These are phyloP conservation scores for Ligdia adustata DNA, from an alignment of 2,888 invertebrate species.

Conservation along the genomic window DNA sequence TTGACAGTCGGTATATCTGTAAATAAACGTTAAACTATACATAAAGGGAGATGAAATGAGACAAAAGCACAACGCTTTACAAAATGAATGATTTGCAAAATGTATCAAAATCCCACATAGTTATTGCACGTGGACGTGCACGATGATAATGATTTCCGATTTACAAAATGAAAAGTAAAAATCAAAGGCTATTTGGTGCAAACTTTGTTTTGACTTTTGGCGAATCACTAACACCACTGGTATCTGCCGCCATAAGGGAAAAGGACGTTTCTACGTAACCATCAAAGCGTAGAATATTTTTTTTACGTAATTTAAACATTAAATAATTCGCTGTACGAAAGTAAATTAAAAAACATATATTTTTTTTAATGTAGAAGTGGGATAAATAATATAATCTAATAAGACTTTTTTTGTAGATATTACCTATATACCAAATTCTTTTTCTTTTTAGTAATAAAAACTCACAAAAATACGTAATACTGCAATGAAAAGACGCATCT, in stretches of 20 bases:
- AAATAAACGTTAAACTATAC: no score
- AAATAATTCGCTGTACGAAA: neutral
- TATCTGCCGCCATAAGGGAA: slow-evolving; percentile 2
- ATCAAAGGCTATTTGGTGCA: no score
- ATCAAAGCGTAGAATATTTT: neutral
- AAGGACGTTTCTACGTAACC: neutral
- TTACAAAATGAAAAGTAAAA: no score
- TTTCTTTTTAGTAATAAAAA: neutral
- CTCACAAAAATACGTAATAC: neutral
- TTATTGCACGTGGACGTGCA: no score
- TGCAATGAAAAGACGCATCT: neutral
- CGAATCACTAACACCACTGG: no score
- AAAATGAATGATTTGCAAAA: no score
- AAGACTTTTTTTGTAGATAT: neutral
- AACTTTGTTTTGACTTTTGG: no score
- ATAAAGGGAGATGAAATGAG: no score
- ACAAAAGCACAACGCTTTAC: no score
- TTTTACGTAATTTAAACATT: neutral
- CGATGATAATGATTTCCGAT: no score
- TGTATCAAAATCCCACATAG: no score
- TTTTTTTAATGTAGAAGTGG: neutral
- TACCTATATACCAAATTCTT: neutral
- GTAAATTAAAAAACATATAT: neutral
- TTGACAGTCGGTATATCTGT: slow-evolving; percentile 82
- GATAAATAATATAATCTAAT: neutral